Evolutionary conservation across 1,140 invertebrate genomes (phyloP).

Genomic region (Drosophila sucinea): DNA sequence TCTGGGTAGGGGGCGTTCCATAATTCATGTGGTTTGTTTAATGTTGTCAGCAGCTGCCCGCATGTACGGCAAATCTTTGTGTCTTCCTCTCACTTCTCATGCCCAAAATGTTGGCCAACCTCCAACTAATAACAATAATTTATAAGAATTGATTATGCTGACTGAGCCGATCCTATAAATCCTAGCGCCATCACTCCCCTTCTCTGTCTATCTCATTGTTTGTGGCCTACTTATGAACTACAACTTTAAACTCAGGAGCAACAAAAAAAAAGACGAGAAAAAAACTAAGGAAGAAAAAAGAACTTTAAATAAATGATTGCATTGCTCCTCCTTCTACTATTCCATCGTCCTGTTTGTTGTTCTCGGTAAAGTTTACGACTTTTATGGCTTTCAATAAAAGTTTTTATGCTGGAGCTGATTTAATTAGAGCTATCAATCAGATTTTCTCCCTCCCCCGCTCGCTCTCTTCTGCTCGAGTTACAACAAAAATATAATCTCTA

Average conservation of each 20-base stretch:
- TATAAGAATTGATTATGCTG: constrained; percentile 80
- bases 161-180: constrained; percentile 62
- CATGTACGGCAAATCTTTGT: constrained; percentile 21
- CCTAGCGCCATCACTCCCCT: constrained; percentile 22
- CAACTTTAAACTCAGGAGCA: neutral
- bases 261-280: neutral
- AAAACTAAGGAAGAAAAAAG: neutral
- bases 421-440: constrained; percentile 78
- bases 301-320: constrained; percentile 60
- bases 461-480: constrained; percentile 2
- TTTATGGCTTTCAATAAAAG: constrained; percentile 71
- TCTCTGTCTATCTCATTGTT: constrained; percentile 12
- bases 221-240: constrained; percentile 42
- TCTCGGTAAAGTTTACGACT: constrained; percentile 28
- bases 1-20: constrained; percentile 31
- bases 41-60: constrained; percentile 72
- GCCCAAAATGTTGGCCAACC: constrained; percentile 38
- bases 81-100: constrained; percentile 18
- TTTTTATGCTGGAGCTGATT: constrained; percentile 62
- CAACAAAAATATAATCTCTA: constrained; percentile 57
- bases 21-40: constrained; percentile 73
- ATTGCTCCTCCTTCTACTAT: constrained; percentile 22
- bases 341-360: constrained; percentile 10
- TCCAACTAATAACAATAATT: constrained; percentile 77
- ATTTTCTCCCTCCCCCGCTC: neutral